Base-by-base conservation (phyloP, 2,888 invertebrate species). In the Salticus scenicus region DNA sequence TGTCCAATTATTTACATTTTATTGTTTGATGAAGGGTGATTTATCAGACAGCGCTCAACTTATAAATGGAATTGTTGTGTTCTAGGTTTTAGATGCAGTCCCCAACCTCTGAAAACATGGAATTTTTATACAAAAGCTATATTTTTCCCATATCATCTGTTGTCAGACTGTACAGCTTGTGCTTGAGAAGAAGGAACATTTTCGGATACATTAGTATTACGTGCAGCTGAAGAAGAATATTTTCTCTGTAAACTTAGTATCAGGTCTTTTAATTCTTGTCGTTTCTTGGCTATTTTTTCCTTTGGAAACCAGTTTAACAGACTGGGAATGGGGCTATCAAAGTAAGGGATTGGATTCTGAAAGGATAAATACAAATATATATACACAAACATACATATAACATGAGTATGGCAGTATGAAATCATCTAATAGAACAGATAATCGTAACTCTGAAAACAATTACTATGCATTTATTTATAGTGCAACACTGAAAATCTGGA, bases 291-390 rank as follows among this genome's bases (percentile, higher is more conserved):
- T 0, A 97, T 96, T 2, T 94, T 92, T 85, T 96, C 94, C 90
- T 95, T 95, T 88, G 95, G 94, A 91, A 98, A 98, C 98, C 98
- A 98, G 90, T 94, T 94, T 76, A 94, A 93, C 87, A 98, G 92
- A 87, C 95, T 94, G 91, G 95, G 95, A 89, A 98, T 96, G 31
- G 98, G 97, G 89, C 96, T 92, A 73, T 93, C 92, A 90, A 95
- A 98, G 91, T 97, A 95, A 89, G 93, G 92, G 78, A 98, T 94
- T 0, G 97, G 97, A 90, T 94, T 94, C 95, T 96, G 92, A 83
- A 93, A 93, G 37, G 86, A 64, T 71, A 17, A 41, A 69, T 10
- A 20, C 28, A 30, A 66, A 14, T 17, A 42, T 8, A 63, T 28
- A n/a, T 63, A 63, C 27, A 63, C 24, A 63, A 63, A 63, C n/a